phyloP scores from a whole-genome alignment of 2,797 vertebrate genomes.

The Anas capensis region DNA sequence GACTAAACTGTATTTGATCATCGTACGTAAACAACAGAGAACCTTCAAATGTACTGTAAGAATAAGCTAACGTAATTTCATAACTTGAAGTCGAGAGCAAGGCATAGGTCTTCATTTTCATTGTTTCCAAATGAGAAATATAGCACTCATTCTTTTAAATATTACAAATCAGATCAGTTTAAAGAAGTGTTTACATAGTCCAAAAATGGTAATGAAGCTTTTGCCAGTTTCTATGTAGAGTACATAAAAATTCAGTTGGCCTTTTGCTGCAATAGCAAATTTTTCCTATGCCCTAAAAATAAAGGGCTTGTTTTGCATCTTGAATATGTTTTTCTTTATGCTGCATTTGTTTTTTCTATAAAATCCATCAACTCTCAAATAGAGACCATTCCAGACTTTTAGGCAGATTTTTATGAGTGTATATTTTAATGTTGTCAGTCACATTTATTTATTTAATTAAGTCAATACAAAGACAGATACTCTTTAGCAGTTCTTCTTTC shows the following conservation, averaged over 20 bases:
- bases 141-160: neutral
- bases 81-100: neutral
- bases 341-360: neutral
- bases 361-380: neutral
- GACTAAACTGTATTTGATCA: neutral
- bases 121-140: neutral
- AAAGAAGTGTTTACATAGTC: neutral
- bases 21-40: neutral
- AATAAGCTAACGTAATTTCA: neutral
- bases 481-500: neutral
- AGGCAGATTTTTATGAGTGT: neutral
- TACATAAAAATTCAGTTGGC: neutral
- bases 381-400: neutral
- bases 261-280: neutral
- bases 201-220: neutral
- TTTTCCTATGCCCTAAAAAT: neutral
- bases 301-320: neutral
- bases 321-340: neutral
- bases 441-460: neutral
- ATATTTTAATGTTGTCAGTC: neutral
- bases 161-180: neutral
- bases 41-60: neutral
- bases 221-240: neutral
- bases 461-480: neutral
- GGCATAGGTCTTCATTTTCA: neutral